A percentile compares a stretch with the other conserved stretches of the same genome.
These are phyloP conservation scores for Petrocephalus microphthalmus DNA, from an alignment of 2,113 vertebrate genomes.

Conservation along the genomic window DNA sequence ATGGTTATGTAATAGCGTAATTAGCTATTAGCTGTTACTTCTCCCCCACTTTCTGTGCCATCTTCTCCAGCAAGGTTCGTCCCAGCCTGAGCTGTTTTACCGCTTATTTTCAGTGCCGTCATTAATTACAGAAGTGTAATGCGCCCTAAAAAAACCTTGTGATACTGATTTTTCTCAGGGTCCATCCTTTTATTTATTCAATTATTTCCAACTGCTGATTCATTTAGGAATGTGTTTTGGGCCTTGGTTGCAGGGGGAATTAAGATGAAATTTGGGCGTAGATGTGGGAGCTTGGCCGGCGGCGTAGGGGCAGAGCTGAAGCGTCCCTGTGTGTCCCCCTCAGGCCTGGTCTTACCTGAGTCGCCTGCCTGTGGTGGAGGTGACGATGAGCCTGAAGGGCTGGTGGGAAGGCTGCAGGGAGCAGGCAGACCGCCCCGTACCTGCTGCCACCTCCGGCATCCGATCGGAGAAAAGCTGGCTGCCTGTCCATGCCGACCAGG, in stretches of 20 bases:
- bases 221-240: not conserved
- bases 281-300: not conserved
- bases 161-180: not conserved
- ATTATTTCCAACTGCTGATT: not conserved
- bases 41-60: not conserved
- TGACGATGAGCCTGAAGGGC: constrained; percentile 78
- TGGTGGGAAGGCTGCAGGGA: constrained; percentile 72
- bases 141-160: not conserved
- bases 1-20: not conserved
- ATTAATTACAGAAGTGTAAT: not conserved
- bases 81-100: not conserved
- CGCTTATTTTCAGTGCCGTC: not conserved
- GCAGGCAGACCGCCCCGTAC: constrained; percentile 64
- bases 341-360: constrained; percentile 87
- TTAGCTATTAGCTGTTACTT: not conserved
- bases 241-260: not conserved
- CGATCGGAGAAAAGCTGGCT: constrained; percentile 77
- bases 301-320: not conserved
- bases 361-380: constrained; percentile 77
- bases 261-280: not conserved
- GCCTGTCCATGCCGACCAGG: constrained; percentile 84
- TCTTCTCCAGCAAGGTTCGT: not conserved
- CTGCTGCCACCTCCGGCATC: constrained; percentile 46
- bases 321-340: constrained; percentile 21
- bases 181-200: not conserved